A percentile compares a stretch with the other conserved stretches of the same genome.
Conservation (phyloP, 2,888 invertebrate genomes). For the Drosophila testacea region DNA sequence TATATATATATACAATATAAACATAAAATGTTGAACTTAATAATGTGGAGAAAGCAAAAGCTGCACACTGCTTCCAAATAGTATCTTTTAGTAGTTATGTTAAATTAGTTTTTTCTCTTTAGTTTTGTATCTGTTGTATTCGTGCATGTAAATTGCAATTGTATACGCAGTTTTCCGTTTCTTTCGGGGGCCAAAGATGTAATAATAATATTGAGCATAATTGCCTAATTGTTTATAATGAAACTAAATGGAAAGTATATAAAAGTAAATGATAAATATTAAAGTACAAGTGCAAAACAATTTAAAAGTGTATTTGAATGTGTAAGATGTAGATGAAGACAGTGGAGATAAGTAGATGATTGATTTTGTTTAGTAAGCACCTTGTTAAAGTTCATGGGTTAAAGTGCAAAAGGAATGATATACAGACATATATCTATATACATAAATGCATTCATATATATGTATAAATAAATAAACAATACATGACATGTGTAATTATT, state of each 20-base stretch:
- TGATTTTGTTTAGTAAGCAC: conserved; percentile 51
- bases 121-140: conserved; percentile 28
- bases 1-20: conserved; percentile 22
- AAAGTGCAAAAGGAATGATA: conserved; percentile 56
- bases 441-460: conserved; percentile 46
- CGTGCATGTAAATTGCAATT: conserved; percentile 69
- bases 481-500: conserved; percentile 64
- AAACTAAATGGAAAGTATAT: conserved; percentile 50
- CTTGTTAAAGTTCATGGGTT: conserved; percentile 84
- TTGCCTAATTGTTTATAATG: conserved; percentile 41
- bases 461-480: conserved; percentile 50
- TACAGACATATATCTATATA: conserved; percentile 64
- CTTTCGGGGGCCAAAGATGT: conserved; percentile 84
- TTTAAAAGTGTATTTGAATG: conserved; percentile 30
- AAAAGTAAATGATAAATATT: conserved; percentile 37
- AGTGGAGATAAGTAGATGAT: conserved; percentile 3
- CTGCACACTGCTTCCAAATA: conserved; percentile 53
- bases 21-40: conserved; percentile 67
- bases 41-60: conserved; percentile 23
- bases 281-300: conserved; percentile 60
- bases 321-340: conserved; percentile 2
- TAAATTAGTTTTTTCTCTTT: conserved; percentile 1
- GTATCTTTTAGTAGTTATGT: conserved; percentile 35
- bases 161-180: conserved; percentile 72
- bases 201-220: conserved; percentile 51